phyloP scores from a whole-genome alignment of 2,888 invertebrate genomes.

The Archips crataeganus region DNA sequence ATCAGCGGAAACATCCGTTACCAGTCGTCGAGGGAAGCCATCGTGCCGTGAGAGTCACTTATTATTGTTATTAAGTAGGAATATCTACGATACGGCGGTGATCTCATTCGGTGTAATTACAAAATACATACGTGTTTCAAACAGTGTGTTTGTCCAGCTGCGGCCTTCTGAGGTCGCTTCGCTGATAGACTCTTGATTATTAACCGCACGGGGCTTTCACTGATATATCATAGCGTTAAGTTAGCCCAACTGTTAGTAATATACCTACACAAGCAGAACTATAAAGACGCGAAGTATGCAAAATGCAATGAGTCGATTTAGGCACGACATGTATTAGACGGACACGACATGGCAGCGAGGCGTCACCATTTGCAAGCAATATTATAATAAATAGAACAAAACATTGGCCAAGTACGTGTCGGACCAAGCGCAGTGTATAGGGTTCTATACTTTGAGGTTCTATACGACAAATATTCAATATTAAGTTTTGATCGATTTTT shows the following conservation, averaged over 20 bases:
- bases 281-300: not conserved
- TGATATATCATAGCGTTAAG: slow-evolving; percentile 12
- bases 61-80: slow-evolving; percentile 35
- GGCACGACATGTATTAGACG: not conserved
- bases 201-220: slow-evolving; percentile 51
- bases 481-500: no score
- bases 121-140: slow-evolving; percentile 55
- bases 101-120: slow-evolving; percentile 74
- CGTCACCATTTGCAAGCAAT: no score
- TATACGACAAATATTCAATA: no score
- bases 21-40: slow-evolving; percentile 1
- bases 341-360: no score
- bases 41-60: slow-evolving; percentile 24
- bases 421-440: no score
- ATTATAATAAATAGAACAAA: no score
- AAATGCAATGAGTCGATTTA: not conserved
- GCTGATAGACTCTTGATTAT: slow-evolving; percentile 52
- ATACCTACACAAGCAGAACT: not conserved
- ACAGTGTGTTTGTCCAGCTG: slow-evolving; percentile 74
- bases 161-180: slow-evolving; percentile 76
- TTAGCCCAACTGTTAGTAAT: not conserved
- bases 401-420: no score
- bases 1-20: not conserved
- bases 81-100: slow-evolving; percentile 52
- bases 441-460: no score